phyloP scores from a whole-genome alignment of 2,888 invertebrate genomes.

The Drosophila longiperda region DNA sequence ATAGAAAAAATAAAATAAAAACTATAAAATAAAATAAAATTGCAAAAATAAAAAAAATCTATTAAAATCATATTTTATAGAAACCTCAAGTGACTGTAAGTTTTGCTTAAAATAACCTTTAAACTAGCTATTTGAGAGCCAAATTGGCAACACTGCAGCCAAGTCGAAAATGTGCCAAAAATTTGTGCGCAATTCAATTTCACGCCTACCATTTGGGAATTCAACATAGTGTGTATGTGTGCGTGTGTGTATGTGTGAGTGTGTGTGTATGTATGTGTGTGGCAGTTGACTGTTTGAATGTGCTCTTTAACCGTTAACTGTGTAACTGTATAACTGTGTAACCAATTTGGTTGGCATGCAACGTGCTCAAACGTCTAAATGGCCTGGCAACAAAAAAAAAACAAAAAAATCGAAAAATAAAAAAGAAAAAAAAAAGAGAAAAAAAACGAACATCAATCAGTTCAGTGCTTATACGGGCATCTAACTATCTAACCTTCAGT shows the following conservation, averaged over 20 bases:
- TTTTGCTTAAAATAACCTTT: not conserved
- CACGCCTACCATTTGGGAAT: conserved; percentile 5
- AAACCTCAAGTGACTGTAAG: not conserved
- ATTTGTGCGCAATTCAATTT: conserved; percentile 11
- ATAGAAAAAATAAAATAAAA: not conserved
- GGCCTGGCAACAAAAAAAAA: not conserved
- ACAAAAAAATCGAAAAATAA: not conserved
- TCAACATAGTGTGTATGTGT: not conserved
- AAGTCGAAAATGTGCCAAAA: not conserved
- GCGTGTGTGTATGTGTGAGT: not conserved
- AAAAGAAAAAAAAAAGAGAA: not conserved
- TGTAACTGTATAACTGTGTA: not conserved
- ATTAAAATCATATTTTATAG: not conserved
- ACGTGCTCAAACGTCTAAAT: conserved; percentile 9
- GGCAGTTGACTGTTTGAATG: not conserved
- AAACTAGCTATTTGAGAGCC: conserved; percentile 1
- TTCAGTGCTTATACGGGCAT: conserved; percentile 6
- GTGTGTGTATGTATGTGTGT: not conserved
- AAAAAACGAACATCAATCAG: conserved; percentile 13
- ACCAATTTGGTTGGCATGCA: conserved; percentile 6
- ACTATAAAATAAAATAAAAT: too few relatives aligned
- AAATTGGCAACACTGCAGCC: conserved; percentile 1
- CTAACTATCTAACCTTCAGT: conserved; percentile 5
- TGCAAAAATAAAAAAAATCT: rapidly evolving
- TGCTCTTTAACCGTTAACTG: conserved; percentile 5